Evolutionary conservation across 2,888 invertebrate species (phyloP).

Genomic region (Drosophila crucigera): DNA sequence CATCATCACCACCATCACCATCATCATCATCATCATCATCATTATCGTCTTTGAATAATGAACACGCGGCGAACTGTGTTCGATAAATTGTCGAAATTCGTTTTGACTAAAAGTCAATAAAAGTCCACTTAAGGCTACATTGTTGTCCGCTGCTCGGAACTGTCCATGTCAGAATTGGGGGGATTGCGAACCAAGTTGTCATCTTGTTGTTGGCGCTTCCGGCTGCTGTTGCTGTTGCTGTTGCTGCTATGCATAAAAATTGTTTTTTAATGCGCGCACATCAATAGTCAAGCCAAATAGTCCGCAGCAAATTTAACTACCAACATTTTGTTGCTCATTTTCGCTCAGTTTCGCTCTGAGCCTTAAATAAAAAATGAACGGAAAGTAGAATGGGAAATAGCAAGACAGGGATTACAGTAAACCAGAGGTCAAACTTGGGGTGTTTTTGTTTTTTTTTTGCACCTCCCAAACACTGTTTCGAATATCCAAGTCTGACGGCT

Average conservation of each 20-base stretch:
- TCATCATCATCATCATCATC: slow-evolving; percentile 22
- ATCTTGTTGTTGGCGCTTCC: slow-evolving; percentile 23
- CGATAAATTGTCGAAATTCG: slow-evolving; percentile 80
- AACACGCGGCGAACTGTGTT: slow-evolving; percentile 72
- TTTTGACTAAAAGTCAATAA: slow-evolving; percentile 81
- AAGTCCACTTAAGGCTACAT: slow-evolving; percentile 81
- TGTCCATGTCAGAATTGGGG: slow-evolving; percentile 29
- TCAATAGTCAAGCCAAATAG: slow-evolving; percentile 81
- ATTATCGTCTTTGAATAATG: slow-evolving; percentile 66
- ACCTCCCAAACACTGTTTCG: not conserved
- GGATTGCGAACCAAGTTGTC: slow-evolving; percentile 29
- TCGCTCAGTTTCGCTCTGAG: slow-evolving; percentile 42
- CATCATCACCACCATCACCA: slow-evolving; percentile 22
- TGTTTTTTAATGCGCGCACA: slow-evolving; percentile 80
- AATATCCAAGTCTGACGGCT: not conserved
- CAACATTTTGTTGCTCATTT: slow-evolving; percentile 65
- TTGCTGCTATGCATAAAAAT: slow-evolving; percentile 68
- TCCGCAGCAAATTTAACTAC: slow-evolving; percentile 78
- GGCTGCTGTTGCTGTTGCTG: slow-evolving; percentile 32
- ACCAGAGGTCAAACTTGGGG: slow-evolving; percentile 3
- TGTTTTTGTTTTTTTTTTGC: slow-evolving; percentile 21
- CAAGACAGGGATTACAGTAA: not conserved
- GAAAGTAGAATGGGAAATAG: not conserved
- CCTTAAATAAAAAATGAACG: slow-evolving; percentile 22
- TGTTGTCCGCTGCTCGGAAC: slow-evolving; percentile 60